Base-by-base conservation (phyloP, 2,797 vertebrate species). In the Triplophysa bombifrons region DNA sequence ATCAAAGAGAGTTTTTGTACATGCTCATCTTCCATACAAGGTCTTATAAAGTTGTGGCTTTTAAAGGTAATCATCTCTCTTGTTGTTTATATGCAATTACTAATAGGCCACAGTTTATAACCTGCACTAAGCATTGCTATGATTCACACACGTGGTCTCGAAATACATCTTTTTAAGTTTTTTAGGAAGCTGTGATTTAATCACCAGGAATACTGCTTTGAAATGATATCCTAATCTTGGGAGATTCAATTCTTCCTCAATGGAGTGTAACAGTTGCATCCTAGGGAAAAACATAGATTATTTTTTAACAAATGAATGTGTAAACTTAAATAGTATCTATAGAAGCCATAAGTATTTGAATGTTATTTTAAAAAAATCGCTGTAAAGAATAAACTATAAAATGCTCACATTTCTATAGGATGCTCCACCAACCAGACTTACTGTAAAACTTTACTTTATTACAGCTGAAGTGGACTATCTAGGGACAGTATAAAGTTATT, bases 1-100 rank as follows among this genome's bases (percentile, higher is more conserved):
- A 64, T 80, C 72, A 74, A 67, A 83, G 64, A 41, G 22, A 53
- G 27, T 60, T n/a, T 56, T 72, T 72, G 20, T 46, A 63, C 70
- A 22, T 69, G 14, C 11, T 66, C 30, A 25, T 70, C 44, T 48
- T 78, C 75, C 70, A 71, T 46, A 44, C 38, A 71, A 69, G 74
- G 30, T 55, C 17, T 8, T 41, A 46, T 25, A 55, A 63, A 27
- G 48, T 53, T 16, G 7, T 20, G 17, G 17, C 34, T 61, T 50
- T 69, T 11, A 77, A 77, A 38, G 34, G 34, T 38, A 7, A 38
- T 34, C 34, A 38, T 38, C 34, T 38, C 34, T 19, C 19, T 9
- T n/a, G 20, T 55, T 7, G 8, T 20, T 51, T 61, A 44, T 81
- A 20, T 48, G 22, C 12, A 17, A 55, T 27, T 46, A n/a, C n/a